A percentile compares a stretch with the other conserved stretches of the same genome.
Evolutionary conservation across 2,113 vertebrate genomes (phyloP).

Genomic region (Oenanthe melanoleuca): DNA sequence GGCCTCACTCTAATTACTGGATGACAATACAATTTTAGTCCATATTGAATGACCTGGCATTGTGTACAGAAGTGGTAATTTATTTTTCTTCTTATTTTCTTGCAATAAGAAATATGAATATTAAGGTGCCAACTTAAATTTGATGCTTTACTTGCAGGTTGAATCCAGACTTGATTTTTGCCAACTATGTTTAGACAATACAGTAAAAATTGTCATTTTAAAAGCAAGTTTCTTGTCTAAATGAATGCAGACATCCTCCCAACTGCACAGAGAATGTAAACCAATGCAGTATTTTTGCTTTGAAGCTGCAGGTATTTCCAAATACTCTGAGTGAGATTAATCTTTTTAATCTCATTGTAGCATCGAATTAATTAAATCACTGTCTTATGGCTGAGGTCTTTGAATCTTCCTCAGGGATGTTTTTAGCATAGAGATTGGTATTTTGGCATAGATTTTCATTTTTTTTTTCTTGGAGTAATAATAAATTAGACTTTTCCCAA

Average conservation of each 20-base stretch:
- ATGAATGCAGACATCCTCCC: background rate
- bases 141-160: background rate
- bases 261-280: background rate
- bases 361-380: background rate
- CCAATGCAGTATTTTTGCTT: background rate
- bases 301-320: background rate
- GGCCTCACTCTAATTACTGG: background rate
- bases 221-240: background rate
- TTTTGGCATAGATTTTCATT: background rate
- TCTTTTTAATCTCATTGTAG: background rate
- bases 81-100: background rate
- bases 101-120: background rate
- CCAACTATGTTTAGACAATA: background rate
- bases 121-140: background rate
- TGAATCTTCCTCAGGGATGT: background rate
- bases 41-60: background rate
- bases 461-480: background rate
- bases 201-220: background rate
- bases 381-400: background rate
- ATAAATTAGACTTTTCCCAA: background rate
- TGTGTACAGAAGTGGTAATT: background rate
- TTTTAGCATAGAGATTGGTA: background rate
- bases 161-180: background rate
- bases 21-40: background rate
- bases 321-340: background rate